Percentiles rank a stretch among this genome's conserved stretches.
These are phyloP conservation scores for Microcebus tavaratra DNA, from an alignment of 2,113 vertebrate species.

Conservation along the genomic window DNA sequence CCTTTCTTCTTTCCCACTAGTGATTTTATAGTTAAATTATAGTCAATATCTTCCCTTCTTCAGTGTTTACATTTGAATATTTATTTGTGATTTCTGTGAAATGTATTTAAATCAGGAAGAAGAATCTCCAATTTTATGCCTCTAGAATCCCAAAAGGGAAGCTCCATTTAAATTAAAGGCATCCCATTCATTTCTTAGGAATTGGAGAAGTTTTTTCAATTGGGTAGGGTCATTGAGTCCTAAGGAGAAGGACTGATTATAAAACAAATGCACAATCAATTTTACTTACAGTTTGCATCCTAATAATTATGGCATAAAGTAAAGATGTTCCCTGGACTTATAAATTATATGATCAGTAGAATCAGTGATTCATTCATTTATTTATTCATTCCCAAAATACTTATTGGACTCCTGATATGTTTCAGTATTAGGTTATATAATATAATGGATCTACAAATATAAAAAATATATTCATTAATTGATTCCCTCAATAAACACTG, in stretches of 20 bases:
- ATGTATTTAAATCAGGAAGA: neutral
- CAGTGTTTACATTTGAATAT: neutral
- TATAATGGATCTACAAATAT: neutral
- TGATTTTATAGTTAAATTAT: constrained; percentile 18
- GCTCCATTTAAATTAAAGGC: neutral
- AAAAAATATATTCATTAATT: neutral
- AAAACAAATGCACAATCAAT: neutral
- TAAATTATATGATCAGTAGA: neutral
- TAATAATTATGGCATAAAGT: neutral
- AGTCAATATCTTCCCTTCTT: neutral
- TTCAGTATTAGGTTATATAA: neutral
- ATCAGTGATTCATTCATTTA: neutral
- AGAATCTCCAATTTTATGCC: neutral
- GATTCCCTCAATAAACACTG: neutral
- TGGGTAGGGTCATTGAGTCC: neutral
- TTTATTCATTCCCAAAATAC: neutral
- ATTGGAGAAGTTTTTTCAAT: neutral
- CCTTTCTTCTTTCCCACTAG: neutral
- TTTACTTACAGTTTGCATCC: neutral
- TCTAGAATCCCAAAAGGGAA: neutral
- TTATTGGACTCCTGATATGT: neutral
- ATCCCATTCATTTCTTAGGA: neutral
- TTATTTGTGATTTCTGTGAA: neutral
- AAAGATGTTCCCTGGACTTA: neutral
- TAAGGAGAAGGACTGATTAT: neutral